A percentile compares a stretch with the other conserved stretches of the same genome.
phyloP scores from a whole-genome alignment of 2,113 vertebrate species.

The Chaenocephalus aceratus region DNA sequence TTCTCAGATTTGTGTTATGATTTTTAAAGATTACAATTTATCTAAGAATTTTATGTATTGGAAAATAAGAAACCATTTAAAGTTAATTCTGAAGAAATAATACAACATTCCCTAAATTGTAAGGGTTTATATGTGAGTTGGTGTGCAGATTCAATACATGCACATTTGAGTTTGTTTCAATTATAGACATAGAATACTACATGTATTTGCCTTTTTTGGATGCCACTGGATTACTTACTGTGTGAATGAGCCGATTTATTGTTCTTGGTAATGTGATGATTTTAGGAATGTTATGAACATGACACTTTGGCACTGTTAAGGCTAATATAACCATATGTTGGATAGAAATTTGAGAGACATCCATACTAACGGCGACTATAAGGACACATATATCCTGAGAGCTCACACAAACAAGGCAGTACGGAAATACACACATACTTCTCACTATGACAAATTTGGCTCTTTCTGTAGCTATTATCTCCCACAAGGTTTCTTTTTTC shows the following conservation, averaged over 20 bases:
- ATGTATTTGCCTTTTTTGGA: background rate
- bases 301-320: background rate
- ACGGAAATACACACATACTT: background rate
- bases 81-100: background rate
- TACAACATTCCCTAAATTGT: background rate
- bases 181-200: background rate
- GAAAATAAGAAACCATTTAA: too few relatives aligned
- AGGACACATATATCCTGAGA: background rate
- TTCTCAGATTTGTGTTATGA: background rate
- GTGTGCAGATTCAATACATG: background rate
- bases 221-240: background rate
- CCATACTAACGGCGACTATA: background rate
- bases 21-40: background rate
- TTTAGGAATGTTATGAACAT: background rate
- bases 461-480: constrained; percentile 37
- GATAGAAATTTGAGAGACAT: background rate
- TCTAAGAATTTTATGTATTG: too few relatives aligned
- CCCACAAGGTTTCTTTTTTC: constrained; percentile 54
- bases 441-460: constrained; percentile 17
- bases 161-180: background rate
- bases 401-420: background rate
- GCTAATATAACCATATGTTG: background rate
- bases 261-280: background rate
- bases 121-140: background rate
- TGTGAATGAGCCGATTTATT: constrained; percentile 3